Conservation (phyloP, 2,113 vertebrate species). For the Arizona elegans region DNA sequence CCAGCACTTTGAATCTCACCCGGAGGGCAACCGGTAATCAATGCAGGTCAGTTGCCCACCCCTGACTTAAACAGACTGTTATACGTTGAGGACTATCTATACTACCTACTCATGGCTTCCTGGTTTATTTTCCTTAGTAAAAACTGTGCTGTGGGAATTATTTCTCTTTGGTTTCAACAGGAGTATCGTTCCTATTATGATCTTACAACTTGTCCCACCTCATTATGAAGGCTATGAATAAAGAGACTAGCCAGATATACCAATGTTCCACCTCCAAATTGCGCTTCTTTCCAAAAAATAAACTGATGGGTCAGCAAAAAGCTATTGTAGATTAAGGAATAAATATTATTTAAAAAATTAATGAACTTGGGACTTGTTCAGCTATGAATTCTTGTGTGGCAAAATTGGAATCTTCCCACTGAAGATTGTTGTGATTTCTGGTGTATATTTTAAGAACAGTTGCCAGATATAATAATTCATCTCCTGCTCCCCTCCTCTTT, state of each 20-base stretch:
- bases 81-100: background rate
- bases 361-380: slow-evolving; percentile 13
- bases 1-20: too few relatives aligned
- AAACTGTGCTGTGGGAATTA: background rate
- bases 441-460: background rate
- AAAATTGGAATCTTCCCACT: background rate
- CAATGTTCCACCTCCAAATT: background rate
- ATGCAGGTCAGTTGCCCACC: too few relatives aligned
- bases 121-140: background rate
- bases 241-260: background rate
- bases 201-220: background rate
- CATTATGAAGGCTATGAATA: background rate
- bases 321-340: background rate
- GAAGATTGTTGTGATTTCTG: background rate
- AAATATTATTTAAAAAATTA: background rate
- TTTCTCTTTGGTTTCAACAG: background rate
- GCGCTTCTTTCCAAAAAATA: background rate
- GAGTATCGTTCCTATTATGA: background rate
- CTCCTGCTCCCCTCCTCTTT: slow-evolving; percentile 9
- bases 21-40: too few relatives aligned
- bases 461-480: background rate
- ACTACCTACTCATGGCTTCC: background rate
- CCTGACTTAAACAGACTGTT: background rate
- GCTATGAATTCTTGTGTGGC: background rate
- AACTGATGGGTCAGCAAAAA: background rate